Conservation (phyloP, 2,113 vertebrate genomes). For the Paramormyrops kingsleyae region DNA sequence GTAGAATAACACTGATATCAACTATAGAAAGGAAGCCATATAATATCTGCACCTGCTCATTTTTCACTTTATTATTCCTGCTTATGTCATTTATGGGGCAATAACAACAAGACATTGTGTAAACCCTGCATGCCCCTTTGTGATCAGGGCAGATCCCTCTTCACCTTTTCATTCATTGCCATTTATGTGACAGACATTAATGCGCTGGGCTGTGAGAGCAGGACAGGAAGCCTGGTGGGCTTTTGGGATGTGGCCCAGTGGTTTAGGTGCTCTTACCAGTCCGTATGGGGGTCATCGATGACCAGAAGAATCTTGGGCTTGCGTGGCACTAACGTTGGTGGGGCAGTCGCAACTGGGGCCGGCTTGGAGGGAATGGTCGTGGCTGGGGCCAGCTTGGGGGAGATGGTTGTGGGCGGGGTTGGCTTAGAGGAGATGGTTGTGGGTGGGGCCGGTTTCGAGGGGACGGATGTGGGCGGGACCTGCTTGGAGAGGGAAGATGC, state of each 20-base stretch:
- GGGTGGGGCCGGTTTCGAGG: neutral
- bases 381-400: neutral
- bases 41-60: neutral
- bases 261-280: constrained; percentile 73
- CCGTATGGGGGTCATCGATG: constrained; percentile 83
- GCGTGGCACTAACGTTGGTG: constrained; percentile 25
- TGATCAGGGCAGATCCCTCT: neutral
- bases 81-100: neutral
- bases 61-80: neutral
- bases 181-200: neutral
- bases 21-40: neutral
- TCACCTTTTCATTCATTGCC: neutral
- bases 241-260: neutral
- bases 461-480: neutral
- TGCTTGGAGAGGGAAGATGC: constrained; percentile 24
- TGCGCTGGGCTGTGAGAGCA: neutral
- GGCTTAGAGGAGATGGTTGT: neutral
- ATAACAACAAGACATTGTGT: neutral
- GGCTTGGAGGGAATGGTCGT: neutral
- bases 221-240: neutral
- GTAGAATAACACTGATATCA: neutral
- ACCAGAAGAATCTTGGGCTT: constrained; percentile 86
- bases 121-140: neutral
- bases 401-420: neutral
- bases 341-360: neutral